Base-by-base conservation (phyloP, 2,888 invertebrate species). In the Lycia hirtaria region DNA sequence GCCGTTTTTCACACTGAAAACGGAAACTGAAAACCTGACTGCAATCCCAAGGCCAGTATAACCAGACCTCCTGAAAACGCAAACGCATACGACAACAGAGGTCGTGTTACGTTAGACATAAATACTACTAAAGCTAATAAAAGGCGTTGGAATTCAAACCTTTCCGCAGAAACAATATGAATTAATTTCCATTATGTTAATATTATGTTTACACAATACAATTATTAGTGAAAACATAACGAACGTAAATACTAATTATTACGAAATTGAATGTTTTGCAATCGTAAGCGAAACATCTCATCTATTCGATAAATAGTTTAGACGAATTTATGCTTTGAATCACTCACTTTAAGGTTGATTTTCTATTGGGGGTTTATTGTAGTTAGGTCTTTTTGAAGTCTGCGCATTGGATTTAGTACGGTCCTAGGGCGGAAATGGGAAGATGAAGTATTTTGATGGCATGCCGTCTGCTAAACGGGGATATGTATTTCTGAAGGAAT, bases 21-120 rank as follows among this genome's bases (percentile, higher is more conserved):
- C 84, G 85, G 83, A 81, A 76, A 62, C 75, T 77, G 81, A 78
- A 80, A 62, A 69, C 60, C 68, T 56, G 54, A 55, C 65, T 72
- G 73, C 71, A 69, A 45, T 50, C 22, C 50, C 55, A 3, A 52
- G 20, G 60, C 75, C 75, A 71, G 28, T 14, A 17, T 28, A 32
- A 4, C 9, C 3, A 62, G 70, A 76, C 53, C 73, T 51, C 26
- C 53, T 17, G 7, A n/a, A 17, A 33, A 33, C 33, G 26, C 12
- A 9, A 47, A 14, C 14, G 28, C 3, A 38, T 35, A 12, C 15
- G n/a, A 7, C 4, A 19, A 33, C n/a, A 47, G 5, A 33, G 60
- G 7, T 56, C 66, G 28, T 12, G 3, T 12, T 50, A 28, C 5
- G 40, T n/a, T n/a, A 0, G 24, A 30, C 5, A 33, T 4, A 5